These are phyloP conservation scores for Girardia tigrina DNA, from an alignment of 2,888 invertebrate genomes.

Conservation along the genomic window DNA sequence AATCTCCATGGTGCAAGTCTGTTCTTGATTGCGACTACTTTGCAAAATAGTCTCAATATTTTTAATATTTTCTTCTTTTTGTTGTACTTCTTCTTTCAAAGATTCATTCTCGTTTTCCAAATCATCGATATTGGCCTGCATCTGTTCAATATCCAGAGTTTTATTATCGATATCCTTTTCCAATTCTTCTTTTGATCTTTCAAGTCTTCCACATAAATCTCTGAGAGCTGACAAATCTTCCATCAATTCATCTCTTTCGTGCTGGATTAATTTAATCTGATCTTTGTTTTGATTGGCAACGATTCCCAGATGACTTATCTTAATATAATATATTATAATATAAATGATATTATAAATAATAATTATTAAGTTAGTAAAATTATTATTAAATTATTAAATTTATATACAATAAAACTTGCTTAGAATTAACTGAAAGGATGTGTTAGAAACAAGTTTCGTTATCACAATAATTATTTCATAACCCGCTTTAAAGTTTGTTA, in stretches of 20 bases:
- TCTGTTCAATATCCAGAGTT: conserved; percentile 48
- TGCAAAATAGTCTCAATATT: conserved; percentile 19
- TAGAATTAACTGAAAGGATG: too few species aligned
- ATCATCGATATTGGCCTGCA: conserved; percentile 44
- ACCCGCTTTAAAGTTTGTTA: too few species aligned
- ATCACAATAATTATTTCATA: too few species aligned
- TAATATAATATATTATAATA: neutral
- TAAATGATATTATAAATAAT: too few species aligned
- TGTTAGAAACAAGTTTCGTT: too few species aligned
- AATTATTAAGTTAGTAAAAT: too few species aligned
- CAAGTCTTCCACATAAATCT: conserved; percentile 47
- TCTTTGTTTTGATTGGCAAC: conserved; percentile 4
- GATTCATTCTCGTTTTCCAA: conserved; percentile 47
- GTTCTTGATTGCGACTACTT: neutral
- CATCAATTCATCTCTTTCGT: neutral
- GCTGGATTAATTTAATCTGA: neutral
- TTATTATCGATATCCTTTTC: conserved; percentile 45
- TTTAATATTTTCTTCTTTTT: conserved; percentile 1
- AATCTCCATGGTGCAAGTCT: neutral
- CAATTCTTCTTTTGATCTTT: conserved; percentile 46
- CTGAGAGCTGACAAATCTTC: conserved; percentile 41
- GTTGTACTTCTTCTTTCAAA: conserved; percentile 16
- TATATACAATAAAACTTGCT: too few species aligned
- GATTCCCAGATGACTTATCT: neutral
- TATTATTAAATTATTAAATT: too few species aligned